Percentiles rank a stretch among this genome's conserved stretches.
Conservation (phyloP, 2,113 vertebrate genomes). For the Paramisgurnus dabryanus region DNA sequence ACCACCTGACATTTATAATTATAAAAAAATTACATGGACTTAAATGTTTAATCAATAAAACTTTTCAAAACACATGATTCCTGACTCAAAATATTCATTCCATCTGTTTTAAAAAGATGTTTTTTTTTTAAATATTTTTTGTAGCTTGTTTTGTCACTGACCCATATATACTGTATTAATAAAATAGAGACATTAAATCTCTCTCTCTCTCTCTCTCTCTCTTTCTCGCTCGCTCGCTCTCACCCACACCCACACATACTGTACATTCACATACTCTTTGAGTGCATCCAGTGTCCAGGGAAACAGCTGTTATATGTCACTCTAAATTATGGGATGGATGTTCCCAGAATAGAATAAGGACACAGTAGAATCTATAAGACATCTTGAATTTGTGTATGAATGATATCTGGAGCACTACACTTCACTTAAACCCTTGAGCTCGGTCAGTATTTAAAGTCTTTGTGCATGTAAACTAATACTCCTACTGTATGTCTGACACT, state of each 20-base stretch:
- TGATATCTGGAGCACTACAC: conserved; percentile 45
- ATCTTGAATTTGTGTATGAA: conserved; percentile 47
- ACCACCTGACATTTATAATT: too few relatives aligned
- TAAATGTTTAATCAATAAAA: too few relatives aligned
- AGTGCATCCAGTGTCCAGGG: conserved; percentile 66
- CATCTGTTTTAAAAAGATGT: too few relatives aligned
- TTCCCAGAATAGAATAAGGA: conserved; percentile 64
- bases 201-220: not conserved
- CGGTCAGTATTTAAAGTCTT: conserved; percentile 7
- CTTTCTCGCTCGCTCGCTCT: not conserved
- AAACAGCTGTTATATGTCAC: conserved; percentile 76
- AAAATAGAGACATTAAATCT: not conserved
- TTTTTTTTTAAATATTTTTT: too few relatives aligned
- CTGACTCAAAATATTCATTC: too few relatives aligned
- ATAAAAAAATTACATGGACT: too few relatives aligned
- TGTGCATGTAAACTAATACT: not conserved
- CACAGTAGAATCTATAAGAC: not conserved
- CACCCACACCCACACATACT: too few relatives aligned
- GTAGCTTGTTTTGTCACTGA: too few relatives aligned
- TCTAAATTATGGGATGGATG: conserved; percentile 58
- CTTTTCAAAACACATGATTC: too few relatives aligned
- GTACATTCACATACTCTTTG: conserved; percentile 60
- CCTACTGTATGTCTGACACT: not conserved
- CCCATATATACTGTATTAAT: too few relatives aligned
- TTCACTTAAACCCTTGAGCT: conserved; percentile 30